phyloP scores from a whole-genome alignment of 2,797 vertebrate species.

The Dicrostonyx torquatus region DNA sequence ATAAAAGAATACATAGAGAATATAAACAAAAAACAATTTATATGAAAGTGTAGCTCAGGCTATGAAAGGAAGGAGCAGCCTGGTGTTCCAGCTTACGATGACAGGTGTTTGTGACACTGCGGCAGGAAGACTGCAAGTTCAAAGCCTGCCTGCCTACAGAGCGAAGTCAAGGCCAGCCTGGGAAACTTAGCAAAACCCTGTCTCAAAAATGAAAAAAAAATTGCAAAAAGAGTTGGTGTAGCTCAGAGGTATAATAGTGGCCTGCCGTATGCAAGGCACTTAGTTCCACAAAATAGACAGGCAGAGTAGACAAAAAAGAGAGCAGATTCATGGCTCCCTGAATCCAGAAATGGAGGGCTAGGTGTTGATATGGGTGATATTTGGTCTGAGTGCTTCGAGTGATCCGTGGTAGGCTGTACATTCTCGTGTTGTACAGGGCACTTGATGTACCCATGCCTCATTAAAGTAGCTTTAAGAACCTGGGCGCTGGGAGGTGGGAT shows the following conservation, averaged over 20 bases:
- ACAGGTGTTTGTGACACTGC: neutral
- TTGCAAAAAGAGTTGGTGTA: neutral
- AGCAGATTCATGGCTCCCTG: neutral
- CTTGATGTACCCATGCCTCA: neutral
- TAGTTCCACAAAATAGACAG: neutral
- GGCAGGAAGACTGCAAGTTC: neutral
- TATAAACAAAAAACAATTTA: neutral
- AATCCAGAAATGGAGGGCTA: too few species aligned
- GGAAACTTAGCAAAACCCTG: neutral
- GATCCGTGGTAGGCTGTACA: neutral
- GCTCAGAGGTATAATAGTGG: neutral
- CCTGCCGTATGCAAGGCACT: neutral
- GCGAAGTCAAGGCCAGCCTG: neutral
- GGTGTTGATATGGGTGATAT: neutral
- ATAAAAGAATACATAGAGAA: neutral
- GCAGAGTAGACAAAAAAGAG: neutral
- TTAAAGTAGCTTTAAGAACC: neutral
- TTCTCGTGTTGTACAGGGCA: neutral
- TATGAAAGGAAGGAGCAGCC: neutral
- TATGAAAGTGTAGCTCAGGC: neutral
- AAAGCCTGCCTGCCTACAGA: neutral
- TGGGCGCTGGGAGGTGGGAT: neutral
- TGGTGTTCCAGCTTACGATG: neutral
- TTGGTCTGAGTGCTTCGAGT: neutral
- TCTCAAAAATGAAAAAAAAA: neutral